Conservation (phyloP, 2,113 vertebrate genomes). For the Cochlearius cochlearius region DNA sequence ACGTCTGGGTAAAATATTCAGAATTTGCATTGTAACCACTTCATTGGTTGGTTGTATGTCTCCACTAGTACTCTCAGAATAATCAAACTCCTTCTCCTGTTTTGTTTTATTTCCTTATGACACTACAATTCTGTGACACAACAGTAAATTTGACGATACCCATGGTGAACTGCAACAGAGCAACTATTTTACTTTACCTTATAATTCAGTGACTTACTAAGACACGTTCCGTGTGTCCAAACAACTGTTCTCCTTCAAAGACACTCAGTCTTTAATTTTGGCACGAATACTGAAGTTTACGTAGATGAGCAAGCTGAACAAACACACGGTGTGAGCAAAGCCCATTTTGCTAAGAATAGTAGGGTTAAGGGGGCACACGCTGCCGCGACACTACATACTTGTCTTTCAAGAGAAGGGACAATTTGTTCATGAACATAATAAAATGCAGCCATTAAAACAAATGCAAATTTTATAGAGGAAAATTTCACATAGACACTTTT, state of each 20-base stretch:
- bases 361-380: neutral
- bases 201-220: neutral
- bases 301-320: neutral
- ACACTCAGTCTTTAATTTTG: neutral
- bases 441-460: neutral
- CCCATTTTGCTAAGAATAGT: neutral
- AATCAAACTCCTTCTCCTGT: neutral
- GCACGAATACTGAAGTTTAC: neutral
- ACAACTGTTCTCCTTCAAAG: neutral
- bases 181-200: neutral
- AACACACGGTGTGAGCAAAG: neutral
- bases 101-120: neutral
- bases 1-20: neutral
- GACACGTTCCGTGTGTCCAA: neutral
- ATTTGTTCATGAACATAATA: neutral
- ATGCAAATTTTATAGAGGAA: neutral
- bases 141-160: neutral
- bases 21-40: neutral
- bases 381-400: neutral
- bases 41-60: neutral
- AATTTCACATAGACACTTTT: neutral
- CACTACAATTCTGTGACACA: neutral
- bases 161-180: neutral
- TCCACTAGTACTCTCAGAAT: neutral
- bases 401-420: neutral